phyloP scores from a whole-genome alignment of 2,888 invertebrate genomes.

The Chouioia cunea region DNA sequence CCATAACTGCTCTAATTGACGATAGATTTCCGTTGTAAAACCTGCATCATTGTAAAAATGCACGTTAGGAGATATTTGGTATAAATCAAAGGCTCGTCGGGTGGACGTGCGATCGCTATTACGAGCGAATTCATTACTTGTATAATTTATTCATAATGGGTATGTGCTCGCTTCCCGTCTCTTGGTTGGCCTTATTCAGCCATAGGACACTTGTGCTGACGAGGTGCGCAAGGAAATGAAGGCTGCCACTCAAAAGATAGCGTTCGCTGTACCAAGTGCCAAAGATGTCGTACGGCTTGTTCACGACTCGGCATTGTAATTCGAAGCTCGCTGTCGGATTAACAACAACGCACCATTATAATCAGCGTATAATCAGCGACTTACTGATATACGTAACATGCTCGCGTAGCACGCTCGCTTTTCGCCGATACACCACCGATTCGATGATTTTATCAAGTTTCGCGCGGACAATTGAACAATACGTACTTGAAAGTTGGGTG shows the following conservation, averaged over 20 bases:
- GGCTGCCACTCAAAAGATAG: slow-evolving; percentile 83
- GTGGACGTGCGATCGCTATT: slow-evolving; percentile 1
- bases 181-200: slow-evolving; percentile 87
- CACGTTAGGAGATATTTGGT: slow-evolving; percentile 4
- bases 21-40: slow-evolving; percentile 87
- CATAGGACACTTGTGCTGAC: slow-evolving; percentile 82
- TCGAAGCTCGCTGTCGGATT: slow-evolving; percentile 75
- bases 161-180: slow-evolving; percentile 82
- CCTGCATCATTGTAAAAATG: slow-evolving; percentile 57
- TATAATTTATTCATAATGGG: slow-evolving; percentile 82
- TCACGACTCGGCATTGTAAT: slow-evolving; percentile 80
- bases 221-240: slow-evolving; percentile 83
- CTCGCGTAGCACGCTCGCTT: too few relatives aligned
- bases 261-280: slow-evolving; percentile 91
- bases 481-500: neutral
- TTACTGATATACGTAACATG: too few relatives aligned
- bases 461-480: too few relatives aligned
- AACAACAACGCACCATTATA: too few relatives aligned
- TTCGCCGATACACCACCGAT: too few relatives aligned
- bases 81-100: slow-evolving; percentile 2
- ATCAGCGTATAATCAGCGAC: too few relatives aligned
- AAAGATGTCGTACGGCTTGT: slow-evolving; percentile 89
- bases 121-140: slow-evolving; percentile 54
- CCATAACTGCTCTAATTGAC: slow-evolving; percentile 82
- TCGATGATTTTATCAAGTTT: too few relatives aligned